phyloP scores from a whole-genome alignment of 2,797 vertebrate genomes.

The Hippoglossus hippoglossus region DNA sequence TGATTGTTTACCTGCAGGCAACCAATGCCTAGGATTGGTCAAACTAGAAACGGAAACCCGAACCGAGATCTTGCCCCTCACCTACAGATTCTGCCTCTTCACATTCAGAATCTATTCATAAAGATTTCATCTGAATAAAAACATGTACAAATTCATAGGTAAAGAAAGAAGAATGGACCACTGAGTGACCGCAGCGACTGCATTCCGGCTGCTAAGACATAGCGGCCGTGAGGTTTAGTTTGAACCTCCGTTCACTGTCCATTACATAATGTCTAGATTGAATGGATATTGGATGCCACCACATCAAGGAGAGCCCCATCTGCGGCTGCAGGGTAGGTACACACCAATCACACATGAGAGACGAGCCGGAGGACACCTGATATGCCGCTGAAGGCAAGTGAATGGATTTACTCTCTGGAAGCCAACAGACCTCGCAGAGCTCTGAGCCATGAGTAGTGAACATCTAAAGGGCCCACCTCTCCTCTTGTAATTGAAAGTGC shows the following conservation, averaged over 20 bases:
- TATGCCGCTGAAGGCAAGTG: conserved; percentile 65
- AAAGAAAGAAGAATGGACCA: not conserved
- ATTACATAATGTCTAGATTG: conserved; percentile 66
- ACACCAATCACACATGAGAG: conserved; percentile 73
- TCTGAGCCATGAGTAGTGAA: conserved; percentile 66
- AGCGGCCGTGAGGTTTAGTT: conserved; percentile 27
- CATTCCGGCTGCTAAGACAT: conserved; percentile 6
- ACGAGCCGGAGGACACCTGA: conserved; percentile 72
- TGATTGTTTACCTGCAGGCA: too few relatives aligned
- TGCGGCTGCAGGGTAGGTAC: conserved; percentile 64
- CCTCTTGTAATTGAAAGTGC: conserved; percentile 78
- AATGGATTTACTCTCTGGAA: conserved; percentile 72
- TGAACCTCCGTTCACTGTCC: conserved; percentile 33
- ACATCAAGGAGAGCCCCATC: conserved; percentile 70
- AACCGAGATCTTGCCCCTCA: too few relatives aligned
- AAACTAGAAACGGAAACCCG: too few relatives aligned
- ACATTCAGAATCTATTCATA: too few relatives aligned
- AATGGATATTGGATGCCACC: conserved; percentile 71
- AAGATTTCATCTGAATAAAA: too few relatives aligned
- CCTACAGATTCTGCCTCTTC: too few relatives aligned
- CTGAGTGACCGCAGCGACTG: not conserved
- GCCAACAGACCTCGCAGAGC: conserved; percentile 61
- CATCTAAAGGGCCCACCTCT: conserved; percentile 73
- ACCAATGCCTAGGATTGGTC: not conserved
- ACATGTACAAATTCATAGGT: too few relatives aligned